Percentiles rank a stretch among this genome's conserved stretches.
phyloP scores from a whole-genome alignment of 2,888 invertebrate species.

The Deilephila porcellus region DNA sequence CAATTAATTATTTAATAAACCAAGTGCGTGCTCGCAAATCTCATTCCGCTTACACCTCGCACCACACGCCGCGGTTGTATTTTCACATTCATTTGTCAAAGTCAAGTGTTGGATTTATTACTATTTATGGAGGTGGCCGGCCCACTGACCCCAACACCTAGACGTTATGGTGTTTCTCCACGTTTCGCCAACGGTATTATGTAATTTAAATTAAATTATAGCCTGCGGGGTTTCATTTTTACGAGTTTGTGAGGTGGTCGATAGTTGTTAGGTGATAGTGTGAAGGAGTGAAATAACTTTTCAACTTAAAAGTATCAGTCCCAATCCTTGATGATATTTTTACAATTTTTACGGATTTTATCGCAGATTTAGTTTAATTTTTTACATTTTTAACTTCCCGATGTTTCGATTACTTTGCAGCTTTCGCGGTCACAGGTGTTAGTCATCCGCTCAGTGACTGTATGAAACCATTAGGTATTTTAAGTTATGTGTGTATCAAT shows the following conservation, averaged over 20 bases:
- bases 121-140: slow-evolving; percentile 59
- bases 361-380: no score
- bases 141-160: slow-evolving; percentile 58
- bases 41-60: slow-evolving; percentile 44
- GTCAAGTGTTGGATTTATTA: slow-evolving; percentile 68
- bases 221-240: slow-evolving; percentile 4
- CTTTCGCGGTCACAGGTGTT: no score
- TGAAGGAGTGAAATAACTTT: no score
- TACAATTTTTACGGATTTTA: no score
- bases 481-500: no score
- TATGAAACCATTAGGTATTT: no score
- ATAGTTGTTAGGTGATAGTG: neutral
- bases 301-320: no score
- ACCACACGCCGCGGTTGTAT: slow-evolving; percentile 40
- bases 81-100: slow-evolving; percentile 67
- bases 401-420: no score
- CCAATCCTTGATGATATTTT: no score
- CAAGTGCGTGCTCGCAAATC: neutral
- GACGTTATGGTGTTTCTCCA: slow-evolving; percentile 37
- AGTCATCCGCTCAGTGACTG: no score
- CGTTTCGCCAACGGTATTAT: slow-evolving; percentile 25
- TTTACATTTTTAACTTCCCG: no score
- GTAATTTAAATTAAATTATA: slow-evolving; percentile 26
- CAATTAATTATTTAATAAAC: neutral
- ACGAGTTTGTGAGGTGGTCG: neutral